A percentile compares a stretch with the other conserved stretches of the same genome.
These are phyloP conservation scores for Andrena camellia DNA, from an alignment of 2,888 invertebrate genomes.

Conservation along the genomic window DNA sequence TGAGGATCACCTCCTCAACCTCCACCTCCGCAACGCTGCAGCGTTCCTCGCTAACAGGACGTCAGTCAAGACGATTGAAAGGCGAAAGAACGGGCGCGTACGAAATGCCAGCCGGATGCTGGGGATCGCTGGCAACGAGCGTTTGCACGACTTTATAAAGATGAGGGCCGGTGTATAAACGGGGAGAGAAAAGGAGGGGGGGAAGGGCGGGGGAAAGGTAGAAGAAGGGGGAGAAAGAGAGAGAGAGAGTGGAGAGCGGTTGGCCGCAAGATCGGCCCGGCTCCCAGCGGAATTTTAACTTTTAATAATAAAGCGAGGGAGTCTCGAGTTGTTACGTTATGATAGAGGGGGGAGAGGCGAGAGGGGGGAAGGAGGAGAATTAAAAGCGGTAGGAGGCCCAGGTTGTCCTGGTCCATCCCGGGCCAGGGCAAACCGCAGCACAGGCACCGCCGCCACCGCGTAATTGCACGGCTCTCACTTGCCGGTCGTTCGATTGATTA, in stretches of 20 bases:
- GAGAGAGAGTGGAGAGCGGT: conserved; percentile 36
- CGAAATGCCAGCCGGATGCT: conserved; percentile 22
- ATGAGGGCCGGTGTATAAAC: conserved; percentile 1
- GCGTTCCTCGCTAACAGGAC: conserved; percentile 16
- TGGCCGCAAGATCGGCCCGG: conserved; percentile 74
- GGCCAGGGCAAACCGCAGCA: conserved; percentile 79
- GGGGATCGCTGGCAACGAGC: conserved; percentile 52
- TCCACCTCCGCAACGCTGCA: not conserved
- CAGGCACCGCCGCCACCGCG: conserved; percentile 83
- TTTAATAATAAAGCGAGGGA: conserved; percentile 84
- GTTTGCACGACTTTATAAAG: conserved; percentile 70
- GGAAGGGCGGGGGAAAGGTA: conserved; percentile 18
- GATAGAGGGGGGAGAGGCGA: conserved; percentile 68
- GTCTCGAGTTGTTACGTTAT: conserved; percentile 80
- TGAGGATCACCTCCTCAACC: conserved; percentile 5
- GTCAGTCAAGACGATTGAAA: conserved; percentile 38
- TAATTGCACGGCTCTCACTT: conserved; percentile 80
- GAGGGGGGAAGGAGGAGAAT: conserved; percentile 64
- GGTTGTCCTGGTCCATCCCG: conserved; percentile 40
- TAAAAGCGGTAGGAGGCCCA: conserved; percentile 66
- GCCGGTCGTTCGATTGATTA: conserved; percentile 78
- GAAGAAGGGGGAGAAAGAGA: conserved; percentile 16
- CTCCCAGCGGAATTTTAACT: conserved; percentile 81
- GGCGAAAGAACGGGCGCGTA: conserved; percentile 7
- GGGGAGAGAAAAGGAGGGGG: conserved; percentile 34